These are phyloP conservation scores for Sus scrofa DNA, from an alignment of 2,113 vertebrate genomes.

Conservation along the genomic window DNA sequence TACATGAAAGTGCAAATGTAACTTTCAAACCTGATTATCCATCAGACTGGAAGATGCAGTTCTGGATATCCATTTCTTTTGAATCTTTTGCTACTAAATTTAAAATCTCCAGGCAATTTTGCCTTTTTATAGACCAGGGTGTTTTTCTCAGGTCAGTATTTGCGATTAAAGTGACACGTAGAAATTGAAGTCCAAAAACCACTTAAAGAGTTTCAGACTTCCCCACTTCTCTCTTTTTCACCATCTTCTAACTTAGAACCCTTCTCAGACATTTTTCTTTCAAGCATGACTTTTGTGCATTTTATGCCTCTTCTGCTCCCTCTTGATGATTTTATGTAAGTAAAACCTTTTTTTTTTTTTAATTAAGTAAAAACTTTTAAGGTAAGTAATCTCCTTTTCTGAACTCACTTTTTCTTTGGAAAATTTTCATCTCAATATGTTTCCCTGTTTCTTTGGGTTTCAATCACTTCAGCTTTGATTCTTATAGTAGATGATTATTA, in stretches of 20 bases:
- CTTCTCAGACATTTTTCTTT: neutral
- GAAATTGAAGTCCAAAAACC: neutral
- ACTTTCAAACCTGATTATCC: neutral
- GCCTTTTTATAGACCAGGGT: neutral
- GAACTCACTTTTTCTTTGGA: neutral
- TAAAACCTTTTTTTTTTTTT: neutral
- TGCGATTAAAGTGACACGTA: neutral
- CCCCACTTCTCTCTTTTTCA: neutral
- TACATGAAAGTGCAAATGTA: accelerated
- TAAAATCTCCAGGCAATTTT: neutral
- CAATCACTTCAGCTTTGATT: neutral
- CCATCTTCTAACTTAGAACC: neutral
- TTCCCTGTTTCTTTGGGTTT: neutral
- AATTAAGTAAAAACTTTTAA: neutral
- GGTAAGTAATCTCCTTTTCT: neutral
- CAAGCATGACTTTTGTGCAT: neutral
- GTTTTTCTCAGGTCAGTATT: neutral
- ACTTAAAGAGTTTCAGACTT: neutral
- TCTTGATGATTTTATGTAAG: neutral
- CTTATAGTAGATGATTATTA: neutral
- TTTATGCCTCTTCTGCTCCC: neutral
- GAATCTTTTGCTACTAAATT: neutral
- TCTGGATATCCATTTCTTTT: neutral
- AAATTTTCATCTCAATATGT: neutral
- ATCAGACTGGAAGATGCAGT: neutral